phyloP scores from a whole-genome alignment of 2,888 invertebrate species.

The Drosophila flavopinicola region DNA sequence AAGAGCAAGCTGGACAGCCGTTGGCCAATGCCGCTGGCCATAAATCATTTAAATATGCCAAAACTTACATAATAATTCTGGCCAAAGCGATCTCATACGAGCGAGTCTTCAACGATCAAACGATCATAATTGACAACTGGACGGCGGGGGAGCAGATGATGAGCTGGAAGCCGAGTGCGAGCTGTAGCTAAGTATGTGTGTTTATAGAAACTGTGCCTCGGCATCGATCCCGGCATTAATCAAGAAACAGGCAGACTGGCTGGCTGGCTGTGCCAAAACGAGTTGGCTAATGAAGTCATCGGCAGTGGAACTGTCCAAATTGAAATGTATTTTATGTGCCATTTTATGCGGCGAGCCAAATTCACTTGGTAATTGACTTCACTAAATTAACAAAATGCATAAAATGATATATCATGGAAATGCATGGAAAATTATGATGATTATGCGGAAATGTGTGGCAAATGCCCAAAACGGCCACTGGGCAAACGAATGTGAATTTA shows the following conservation, averaged over 20 bases:
- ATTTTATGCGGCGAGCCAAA: slow-evolving; percentile 61
- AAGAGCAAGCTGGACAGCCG: slow-evolving; percentile 53
- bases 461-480: slow-evolving; percentile 48
- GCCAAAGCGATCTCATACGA: slow-evolving; percentile 53
- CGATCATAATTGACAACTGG: slow-evolving; percentile 62
- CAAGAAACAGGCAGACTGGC: slow-evolving; percentile 50
- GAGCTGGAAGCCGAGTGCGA: slow-evolving; percentile 7
- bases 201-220: slow-evolving; percentile 22
- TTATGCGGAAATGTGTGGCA: slow-evolving; percentile 78
- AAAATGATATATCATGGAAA: slow-evolving; percentile 41
- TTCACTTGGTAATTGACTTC: slow-evolving; percentile 40
- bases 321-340: slow-evolving; percentile 74
- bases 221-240: slow-evolving; percentile 62
- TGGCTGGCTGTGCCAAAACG: slow-evolving; percentile 28
- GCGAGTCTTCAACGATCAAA: slow-evolving; percentile 28
- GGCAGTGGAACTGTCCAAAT: slow-evolving; percentile 59
- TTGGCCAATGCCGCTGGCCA: slow-evolving; percentile 76
- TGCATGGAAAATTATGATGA: slow-evolving; percentile 73
- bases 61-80: slow-evolving; percentile 79
- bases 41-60: slow-evolving; percentile 80
- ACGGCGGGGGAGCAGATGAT: slow-evolving; percentile 6
- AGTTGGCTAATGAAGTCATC: slow-evolving; percentile 68
- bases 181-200: slow-evolving; percentile 1
- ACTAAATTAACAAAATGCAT: slow-evolving; percentile 54
- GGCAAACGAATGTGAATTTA: slow-evolving; percentile 54